A percentile compares a stretch with the other conserved stretches of the same genome.
Conservation (phyloP, 1,140 invertebrate species). For the Aricia agestis region DNA sequence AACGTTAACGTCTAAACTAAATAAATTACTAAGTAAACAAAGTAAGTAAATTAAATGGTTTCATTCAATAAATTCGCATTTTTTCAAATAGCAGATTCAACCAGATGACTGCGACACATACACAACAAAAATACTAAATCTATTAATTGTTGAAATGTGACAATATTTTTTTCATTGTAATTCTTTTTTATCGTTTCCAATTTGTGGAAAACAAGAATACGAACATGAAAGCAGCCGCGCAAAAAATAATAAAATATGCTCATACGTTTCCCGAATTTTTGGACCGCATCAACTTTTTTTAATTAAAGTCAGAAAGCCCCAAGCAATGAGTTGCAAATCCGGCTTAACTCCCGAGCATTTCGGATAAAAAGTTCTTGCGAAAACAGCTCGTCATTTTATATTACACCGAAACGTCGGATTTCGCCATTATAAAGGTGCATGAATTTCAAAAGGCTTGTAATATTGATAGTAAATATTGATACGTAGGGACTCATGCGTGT, state of each 20-base stretch:
- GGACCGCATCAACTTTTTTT: conserved; percentile 38
- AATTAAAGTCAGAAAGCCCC: conserved; percentile 49
- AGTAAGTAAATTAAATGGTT: too few relatives aligned
- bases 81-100: too few relatives aligned
- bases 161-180: not conserved
- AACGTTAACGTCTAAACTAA: too few relatives aligned
- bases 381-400: conserved; percentile 40
- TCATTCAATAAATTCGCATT: too few relatives aligned
- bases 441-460: conserved; percentile 24
- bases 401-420: conserved; percentile 18
- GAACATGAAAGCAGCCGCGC: not conserved
- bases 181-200: not conserved
- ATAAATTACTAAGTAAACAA: too few relatives aligned
- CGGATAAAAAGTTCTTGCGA: conserved; percentile 45
- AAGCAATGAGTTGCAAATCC: conserved; percentile 57
- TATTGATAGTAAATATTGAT: not conserved
- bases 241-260: conserved; percentile 15
- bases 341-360: conserved; percentile 47
- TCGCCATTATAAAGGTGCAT: conserved; percentile 19
- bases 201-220: not conserved
- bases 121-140: too few relatives aligned
- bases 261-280: conserved; percentile 34
- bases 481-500: not conserved
- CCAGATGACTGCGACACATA: too few relatives aligned
- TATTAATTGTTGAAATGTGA: too few relatives aligned